These are phyloP conservation scores for Cetonia aurata DNA, from an alignment of 2,888 invertebrate species.

Conservation along the genomic window DNA sequence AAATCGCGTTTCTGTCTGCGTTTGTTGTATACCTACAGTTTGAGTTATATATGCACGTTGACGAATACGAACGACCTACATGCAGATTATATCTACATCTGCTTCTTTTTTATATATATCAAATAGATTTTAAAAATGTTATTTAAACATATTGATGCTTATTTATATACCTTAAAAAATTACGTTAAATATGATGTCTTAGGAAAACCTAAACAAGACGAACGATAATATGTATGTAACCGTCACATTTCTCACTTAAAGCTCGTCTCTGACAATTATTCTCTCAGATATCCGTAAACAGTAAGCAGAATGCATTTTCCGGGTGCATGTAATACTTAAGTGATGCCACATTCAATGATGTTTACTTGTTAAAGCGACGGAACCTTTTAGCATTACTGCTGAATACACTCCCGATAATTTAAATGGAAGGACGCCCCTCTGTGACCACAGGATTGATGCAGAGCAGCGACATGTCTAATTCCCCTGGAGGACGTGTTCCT, in stretches of 20 bases:
- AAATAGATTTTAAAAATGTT: too few species aligned
- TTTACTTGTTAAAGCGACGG: constrained; percentile 29
- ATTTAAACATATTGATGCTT: too few species aligned
- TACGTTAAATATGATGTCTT: too few species aligned
- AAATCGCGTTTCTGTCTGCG: constrained; percentile 8
- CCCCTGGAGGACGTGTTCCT: constrained; percentile 62
- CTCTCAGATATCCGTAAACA: constrained; percentile 5
- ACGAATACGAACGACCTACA: background rate
- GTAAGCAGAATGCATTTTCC: constrained; percentile 25
- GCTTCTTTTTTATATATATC: too few species aligned
- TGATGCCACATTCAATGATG: constrained; percentile 30
- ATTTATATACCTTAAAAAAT: too few species aligned
- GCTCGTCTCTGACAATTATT: constrained; percentile 7
- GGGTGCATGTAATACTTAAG: constrained; percentile 29
- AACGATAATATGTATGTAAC: too few species aligned
- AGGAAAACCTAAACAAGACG: too few species aligned
- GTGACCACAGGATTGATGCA: constrained; percentile 45
- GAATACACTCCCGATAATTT: constrained; percentile 40
- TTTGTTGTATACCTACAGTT: background rate
- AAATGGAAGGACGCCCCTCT: constrained; percentile 42
- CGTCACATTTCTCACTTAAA: too few species aligned
- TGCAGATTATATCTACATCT: too few species aligned
- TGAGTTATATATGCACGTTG: background rate
- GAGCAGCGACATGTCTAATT: constrained; percentile 60
- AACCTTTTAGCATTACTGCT: constrained; percentile 30